Evolutionary conservation across 2,113 vertebrate genomes (phyloP).

Genomic region (Oryzias woworae): DNA sequence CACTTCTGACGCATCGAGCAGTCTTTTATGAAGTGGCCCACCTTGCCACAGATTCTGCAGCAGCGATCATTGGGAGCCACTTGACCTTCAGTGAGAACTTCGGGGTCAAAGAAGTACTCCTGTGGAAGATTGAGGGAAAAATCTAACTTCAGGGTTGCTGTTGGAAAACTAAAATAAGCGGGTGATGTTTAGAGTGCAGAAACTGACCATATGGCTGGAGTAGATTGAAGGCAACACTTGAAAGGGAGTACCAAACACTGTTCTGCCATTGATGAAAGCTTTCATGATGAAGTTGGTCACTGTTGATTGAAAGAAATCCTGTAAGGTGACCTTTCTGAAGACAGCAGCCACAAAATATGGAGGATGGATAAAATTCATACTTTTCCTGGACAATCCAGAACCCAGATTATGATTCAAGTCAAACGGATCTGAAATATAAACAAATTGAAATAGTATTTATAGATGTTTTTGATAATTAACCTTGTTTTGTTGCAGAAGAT

Average conservation of each 20-base stretch:
- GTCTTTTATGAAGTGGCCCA: constrained; percentile 96
- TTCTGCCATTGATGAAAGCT: constrained; percentile 93
- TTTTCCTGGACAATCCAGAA: constrained; percentile 94
- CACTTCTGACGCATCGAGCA: constrained; percentile 91
- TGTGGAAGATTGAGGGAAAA: constrained; percentile 49
- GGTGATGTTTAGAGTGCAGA: background rate
- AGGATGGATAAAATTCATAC: constrained; percentile 69
- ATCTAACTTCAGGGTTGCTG: background rate
- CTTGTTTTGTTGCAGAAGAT: background rate
- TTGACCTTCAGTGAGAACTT: constrained; percentile 90
- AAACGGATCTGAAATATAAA: constrained; percentile 84
- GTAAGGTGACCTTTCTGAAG: background rate
- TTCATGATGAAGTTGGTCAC: constrained; percentile 99
- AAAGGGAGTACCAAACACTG: constrained; percentile 87
- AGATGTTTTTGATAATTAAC: background rate
- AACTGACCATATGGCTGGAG: constrained; percentile 84
- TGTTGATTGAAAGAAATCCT: constrained; percentile 47
- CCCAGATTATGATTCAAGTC: constrained; percentile 96
- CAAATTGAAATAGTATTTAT: background rate
- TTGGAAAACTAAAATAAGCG: background rate
- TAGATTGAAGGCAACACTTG: constrained; percentile 83
- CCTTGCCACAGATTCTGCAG: constrained; percentile 95
- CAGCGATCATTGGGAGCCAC: constrained; percentile 94
- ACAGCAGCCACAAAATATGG: too few relatives aligned
- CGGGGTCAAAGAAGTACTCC: constrained; percentile 96